Evolutionary conservation across 2,113 vertebrate species (phyloP), one percentile per base, ranked within the genome.

Genomic region (Turnix velox): DNA sequence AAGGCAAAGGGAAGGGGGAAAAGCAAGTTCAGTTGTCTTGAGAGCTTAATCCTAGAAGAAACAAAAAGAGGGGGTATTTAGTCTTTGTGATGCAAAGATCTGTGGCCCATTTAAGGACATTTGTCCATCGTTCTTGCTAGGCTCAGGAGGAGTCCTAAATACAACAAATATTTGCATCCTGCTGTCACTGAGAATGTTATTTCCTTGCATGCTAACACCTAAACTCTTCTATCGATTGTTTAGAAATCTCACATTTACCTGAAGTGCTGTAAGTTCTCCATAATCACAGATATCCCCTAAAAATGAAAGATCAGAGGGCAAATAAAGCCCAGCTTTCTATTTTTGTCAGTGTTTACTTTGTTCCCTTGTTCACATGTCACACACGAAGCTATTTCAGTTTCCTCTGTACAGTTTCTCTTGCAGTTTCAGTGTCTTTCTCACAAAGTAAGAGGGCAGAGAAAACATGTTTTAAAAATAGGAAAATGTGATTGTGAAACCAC

Each of bases 401-500:
- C 92, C 94, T 94, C 94, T 16, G 13, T 37, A 75, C 33, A 49
- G 92, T 96, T 95, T 96, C 89, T 92, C 81, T 95, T 93, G 84
- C 95, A 92, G 49, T 96, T 95, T 95, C 92, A 84, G 71, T 89
- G 75, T 87, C 78, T 95, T 94, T 95, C 87, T 91, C 30, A 6
- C 84, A 87, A 78, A 87, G 62, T 49, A 66, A 58, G 39, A 55
- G 15, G 2, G 49, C 68, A 96, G 81, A 93, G 94, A 91, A 93
- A 92, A 95, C 58, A 54, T 22, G 22, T 24, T 92, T 96, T 90
- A 92, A 96, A 95, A 94, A 93, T 93, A 85, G 96, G 92, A 96
- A 96, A 96, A 96, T 94, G 80, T 93, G 89, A 95, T 87, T 93
- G 89, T 89, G 58, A 96, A 91, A 92, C 89, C 92, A 89, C 91